Conservation (phyloP, 1,140 invertebrate species). For the Neodiprion fabricii region DNA sequence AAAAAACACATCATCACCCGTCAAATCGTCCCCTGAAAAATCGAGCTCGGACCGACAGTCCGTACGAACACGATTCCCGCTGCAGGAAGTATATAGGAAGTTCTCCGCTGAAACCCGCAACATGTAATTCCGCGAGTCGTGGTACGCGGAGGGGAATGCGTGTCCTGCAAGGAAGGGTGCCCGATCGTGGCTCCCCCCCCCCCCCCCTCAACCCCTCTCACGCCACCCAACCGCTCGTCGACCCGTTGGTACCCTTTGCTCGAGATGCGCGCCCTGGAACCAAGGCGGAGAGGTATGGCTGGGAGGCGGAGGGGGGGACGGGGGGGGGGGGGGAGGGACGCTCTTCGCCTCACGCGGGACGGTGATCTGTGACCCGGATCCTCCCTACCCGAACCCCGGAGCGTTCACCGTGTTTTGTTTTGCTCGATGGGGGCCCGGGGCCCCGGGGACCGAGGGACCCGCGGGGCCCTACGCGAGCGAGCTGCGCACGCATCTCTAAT, state of each 20-base stretch:
- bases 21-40: too few species aligned
- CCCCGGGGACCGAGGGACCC: slow-evolving; percentile 5
- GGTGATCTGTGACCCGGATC: slow-evolving; percentile 64
- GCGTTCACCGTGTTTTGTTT: slow-evolving; percentile 23
- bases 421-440: slow-evolving; percentile 8
- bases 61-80: too few species aligned
- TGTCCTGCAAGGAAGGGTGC: neutral
- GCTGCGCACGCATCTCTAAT: slow-evolving; percentile 28
- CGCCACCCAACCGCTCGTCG: neutral
- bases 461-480: slow-evolving; percentile 6
- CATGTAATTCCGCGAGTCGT: too few species aligned
- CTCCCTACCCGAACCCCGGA: slow-evolving; percentile 54
- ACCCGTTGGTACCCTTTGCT: slow-evolving; percentile 45
- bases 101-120: too few species aligned
- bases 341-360: slow-evolving; percentile 42
- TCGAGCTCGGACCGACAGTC: too few species aligned
- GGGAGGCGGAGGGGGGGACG: slow-evolving; percentile 20
- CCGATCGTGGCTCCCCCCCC: neutral
- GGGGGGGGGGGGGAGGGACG: neutral
- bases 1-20: too few species aligned
- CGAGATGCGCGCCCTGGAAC: slow-evolving; percentile 57
- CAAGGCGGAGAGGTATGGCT: slow-evolving; percentile 35
- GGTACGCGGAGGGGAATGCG: neutral
- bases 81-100: too few species aligned
- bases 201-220: neutral